Evolutionary conservation across 2,797 vertebrate genomes (phyloP), one percentile per base, ranked within the genome.

Genomic region (Naso thynnoides): DNA sequence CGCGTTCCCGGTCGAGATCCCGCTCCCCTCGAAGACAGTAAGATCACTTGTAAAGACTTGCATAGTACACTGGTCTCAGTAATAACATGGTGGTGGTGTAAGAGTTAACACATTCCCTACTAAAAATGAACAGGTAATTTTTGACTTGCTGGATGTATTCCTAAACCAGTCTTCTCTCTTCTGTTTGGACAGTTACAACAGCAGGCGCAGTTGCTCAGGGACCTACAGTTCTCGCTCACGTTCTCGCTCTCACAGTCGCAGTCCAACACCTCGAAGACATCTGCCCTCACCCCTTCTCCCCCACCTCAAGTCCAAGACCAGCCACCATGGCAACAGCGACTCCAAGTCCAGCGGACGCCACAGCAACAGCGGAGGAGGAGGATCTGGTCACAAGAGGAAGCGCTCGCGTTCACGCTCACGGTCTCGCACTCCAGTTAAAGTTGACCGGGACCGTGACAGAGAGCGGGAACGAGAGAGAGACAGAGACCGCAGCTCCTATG

Each of bases 171-270:
- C 1, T 11, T 24, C 64, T 42, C 21, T 36, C 13, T 48, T 11
- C 11, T 60, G 5, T 38, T 31, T 72, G 7, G 41, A 10, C 81
- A 99, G 97, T 93, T 99, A 99, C 80, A 99, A 98, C 84, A 98
- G 96, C 83, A 94, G 98, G 74, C 94, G 97, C 68, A 99, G 98
- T 85, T 95, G 95, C 83, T 99, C 98, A 0, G 98, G 97, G 78
- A 99, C 98, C 0, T 99, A 97, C 95, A 99, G 98, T 87, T 99
- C 98, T 0, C 94, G 96, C 16, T 99, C 98, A 0, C 95, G 96
- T 53, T 98, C 97, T 81, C 93, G 96, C 58, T 98, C 98, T n/a
- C 97, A 95, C 91, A 99, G 97, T 89, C 96, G 96, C 85, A 99
- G 97, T 49, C 95, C 94, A 15, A 96, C 97, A 4, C 97, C 97